phyloP scores from a whole-genome alignment of 2,113 vertebrate species.

The Psophia crepitans region DNA sequence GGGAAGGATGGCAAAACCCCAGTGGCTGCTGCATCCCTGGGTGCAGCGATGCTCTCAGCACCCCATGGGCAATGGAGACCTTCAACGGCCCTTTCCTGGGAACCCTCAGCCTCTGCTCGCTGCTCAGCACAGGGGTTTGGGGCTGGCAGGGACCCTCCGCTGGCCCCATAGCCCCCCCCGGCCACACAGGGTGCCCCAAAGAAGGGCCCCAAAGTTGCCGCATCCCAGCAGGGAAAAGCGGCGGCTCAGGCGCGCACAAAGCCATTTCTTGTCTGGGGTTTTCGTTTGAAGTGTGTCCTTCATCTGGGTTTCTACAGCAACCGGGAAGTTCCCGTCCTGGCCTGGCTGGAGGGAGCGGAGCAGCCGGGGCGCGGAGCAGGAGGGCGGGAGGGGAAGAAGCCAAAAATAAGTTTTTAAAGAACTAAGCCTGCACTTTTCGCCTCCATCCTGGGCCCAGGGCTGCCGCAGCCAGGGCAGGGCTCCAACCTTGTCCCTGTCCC shows the following conservation, averaged over 20 bases:
- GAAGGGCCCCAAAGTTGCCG: fast-evolving
- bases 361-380: background rate
- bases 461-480: background rate
- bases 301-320: constrained; percentile 53
- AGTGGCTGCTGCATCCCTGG: background rate
- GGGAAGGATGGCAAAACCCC: background rate
- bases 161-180: fast-evolving
- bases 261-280: background rate
- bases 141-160: background rate
- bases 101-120: fast-evolving
- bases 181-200: background rate
- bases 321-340: background rate
- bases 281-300: constrained; percentile 29
- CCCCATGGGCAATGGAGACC: background rate
- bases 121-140: fast-evolving
- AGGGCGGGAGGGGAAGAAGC: background rate
- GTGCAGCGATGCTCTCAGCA: background rate
- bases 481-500: background rate
- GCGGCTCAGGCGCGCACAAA: background rate
- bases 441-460: background rate
- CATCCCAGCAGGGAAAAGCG: background rate
- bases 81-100: background rate
- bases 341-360: background rate
- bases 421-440: background rate
- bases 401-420: background rate